phyloP scores from a whole-genome alignment of 2,888 invertebrate genomes.

The Diplolepis rosae region DNA sequence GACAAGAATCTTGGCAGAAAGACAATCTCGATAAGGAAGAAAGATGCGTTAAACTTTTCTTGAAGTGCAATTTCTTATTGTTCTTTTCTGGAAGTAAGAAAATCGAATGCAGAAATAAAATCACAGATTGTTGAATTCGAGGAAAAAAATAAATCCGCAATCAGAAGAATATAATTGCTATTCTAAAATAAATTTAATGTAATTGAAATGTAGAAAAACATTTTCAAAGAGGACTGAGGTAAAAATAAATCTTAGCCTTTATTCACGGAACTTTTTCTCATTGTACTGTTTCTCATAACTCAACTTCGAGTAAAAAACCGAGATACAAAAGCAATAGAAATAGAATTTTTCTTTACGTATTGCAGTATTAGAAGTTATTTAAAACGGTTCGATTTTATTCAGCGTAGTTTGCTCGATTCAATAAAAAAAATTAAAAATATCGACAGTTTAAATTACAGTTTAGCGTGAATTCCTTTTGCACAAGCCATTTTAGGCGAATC shows the following conservation, averaged over 20 bases:
- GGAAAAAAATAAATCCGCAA: not conserved
- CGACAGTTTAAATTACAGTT: not conserved
- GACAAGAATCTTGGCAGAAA: constrained; percentile 3
- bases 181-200: not conserved
- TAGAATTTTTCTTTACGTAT: constrained; percentile 24
- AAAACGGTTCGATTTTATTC: constrained; percentile 3
- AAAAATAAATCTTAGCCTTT: constrained; percentile 22
- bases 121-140: not conserved
- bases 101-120: not conserved
- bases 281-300: constrained; percentile 10
- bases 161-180: not conserved
- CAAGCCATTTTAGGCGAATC: not conserved
- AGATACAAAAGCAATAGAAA: not conserved
- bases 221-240: too few relatives aligned
- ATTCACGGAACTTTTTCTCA: constrained; percentile 11
- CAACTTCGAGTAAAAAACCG: constrained; percentile 12
- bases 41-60: not conserved
- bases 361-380: not conserved
- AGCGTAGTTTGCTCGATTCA: not conserved
- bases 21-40: constrained; percentile 9
- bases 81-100: not conserved
- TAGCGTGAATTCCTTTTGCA: not conserved
- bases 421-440: not conserved
- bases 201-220: not conserved
- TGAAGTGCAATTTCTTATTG: not conserved